These are phyloP conservation scores for Trichechus manatus DNA, from an alignment of 2,113 vertebrate species.

Conservation along the genomic window DNA sequence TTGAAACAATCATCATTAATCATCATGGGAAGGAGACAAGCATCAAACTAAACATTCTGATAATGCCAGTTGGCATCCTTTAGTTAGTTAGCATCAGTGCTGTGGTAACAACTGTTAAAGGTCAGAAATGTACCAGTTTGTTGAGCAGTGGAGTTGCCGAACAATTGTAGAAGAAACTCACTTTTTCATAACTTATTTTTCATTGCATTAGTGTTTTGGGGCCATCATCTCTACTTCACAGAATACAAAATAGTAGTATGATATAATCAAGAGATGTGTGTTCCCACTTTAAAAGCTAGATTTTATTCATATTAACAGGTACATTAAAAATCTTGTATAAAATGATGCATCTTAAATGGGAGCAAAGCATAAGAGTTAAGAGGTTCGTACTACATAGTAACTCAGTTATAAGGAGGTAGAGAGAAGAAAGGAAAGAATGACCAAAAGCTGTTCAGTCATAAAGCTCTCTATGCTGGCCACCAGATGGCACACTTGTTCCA, in stretches of 20 bases:
- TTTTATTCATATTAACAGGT: constrained; percentile 42
- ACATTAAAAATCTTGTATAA: constrained; percentile 26
- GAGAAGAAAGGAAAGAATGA: not conserved
- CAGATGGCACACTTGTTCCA: constrained; percentile 42
- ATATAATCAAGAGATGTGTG: not conserved
- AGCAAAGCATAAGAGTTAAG: not conserved
- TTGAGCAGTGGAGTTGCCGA: not conserved
- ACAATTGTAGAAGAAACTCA: constrained; percentile 38
- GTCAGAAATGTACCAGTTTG: not conserved
- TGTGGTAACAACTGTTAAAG: not conserved
- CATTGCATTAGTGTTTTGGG: not conserved
- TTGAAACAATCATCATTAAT: constrained; percentile 35
- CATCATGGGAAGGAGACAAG: not conserved
- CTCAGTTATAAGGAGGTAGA: not conserved
- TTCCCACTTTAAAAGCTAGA: constrained; percentile 3
- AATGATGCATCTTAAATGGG: constrained; percentile 5
- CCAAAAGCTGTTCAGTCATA: not conserved
- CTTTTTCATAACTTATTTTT: constrained; percentile 41
- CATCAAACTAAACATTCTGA: not conserved
- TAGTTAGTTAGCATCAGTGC: not conserved
- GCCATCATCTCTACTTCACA: not conserved
- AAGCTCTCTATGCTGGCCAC: constrained; percentile 13
- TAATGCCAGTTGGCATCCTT: not conserved
- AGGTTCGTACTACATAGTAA: not conserved
- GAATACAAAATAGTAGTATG: constrained; percentile 39